These are phyloP conservation scores for Cephalopholis sonnerati DNA, from an alignment of 2,113 vertebrate species.

Conservation along the genomic window DNA sequence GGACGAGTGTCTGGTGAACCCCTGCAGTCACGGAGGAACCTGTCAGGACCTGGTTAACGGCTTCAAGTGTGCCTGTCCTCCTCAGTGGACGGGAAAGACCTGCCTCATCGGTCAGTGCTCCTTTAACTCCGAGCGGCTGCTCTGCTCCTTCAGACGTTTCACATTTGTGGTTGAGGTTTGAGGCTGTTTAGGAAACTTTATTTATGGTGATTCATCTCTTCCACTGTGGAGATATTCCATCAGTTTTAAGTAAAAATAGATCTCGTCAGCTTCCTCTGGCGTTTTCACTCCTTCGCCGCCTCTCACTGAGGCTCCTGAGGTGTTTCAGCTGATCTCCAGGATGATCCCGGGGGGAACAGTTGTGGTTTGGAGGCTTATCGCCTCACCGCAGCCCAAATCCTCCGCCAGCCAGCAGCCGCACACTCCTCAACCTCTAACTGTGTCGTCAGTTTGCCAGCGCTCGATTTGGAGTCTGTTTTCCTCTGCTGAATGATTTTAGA, in stretches of 20 bases:
- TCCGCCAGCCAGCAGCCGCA: slow-evolving; percentile 10
- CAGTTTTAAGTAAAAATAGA: too few relatives aligned
- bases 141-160: not conserved
- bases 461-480: not conserved
- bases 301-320: not conserved
- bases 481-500: slow-evolving; percentile 5
- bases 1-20: slow-evolving; percentile 92
- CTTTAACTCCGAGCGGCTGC: too few relatives aligned
- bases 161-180: not conserved
- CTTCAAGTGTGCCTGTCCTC: slow-evolving; percentile 91
- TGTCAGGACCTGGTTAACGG: slow-evolving; percentile 91
- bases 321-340: not conserved
- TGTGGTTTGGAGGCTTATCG: slow-evolving; percentile 14
- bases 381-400: slow-evolving; percentile 12
- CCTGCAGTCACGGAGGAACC: slow-evolving; percentile 91
- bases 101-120: slow-evolving; percentile 87
- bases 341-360: not conserved
- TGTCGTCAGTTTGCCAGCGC: not conserved
- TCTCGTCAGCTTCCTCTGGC: not conserved
- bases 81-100: slow-evolving; percentile 94
- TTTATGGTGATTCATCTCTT: not conserved
- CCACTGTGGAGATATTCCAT: not conserved
- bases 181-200: not conserved
- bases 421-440: not conserved
- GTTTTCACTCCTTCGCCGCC: not conserved